Percentiles rank a stretch among this genome's conserved stretches.
Evolutionary conservation across 2,888 invertebrate genomes (phyloP).

Genomic region (Thyatira batis): DNA sequence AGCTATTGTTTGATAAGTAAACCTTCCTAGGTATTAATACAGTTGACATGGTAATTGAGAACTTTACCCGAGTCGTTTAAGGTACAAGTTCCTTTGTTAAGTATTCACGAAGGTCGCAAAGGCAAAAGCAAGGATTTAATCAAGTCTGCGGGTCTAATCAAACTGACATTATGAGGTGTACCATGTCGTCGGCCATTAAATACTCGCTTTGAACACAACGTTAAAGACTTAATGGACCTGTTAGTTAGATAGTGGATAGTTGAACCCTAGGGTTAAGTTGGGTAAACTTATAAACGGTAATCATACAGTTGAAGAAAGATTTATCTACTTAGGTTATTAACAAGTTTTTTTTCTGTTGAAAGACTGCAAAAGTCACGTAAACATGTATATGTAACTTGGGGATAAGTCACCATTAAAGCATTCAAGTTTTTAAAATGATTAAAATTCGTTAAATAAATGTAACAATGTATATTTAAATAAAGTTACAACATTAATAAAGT

Average conservation of each 20-base stretch:
- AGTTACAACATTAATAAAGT: slow-evolving; percentile 72
- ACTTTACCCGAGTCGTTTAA: background rate
- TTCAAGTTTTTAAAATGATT: too few relatives aligned
- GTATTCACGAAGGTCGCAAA: background rate
- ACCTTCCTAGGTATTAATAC: background rate
- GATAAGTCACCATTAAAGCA: too few relatives aligned
- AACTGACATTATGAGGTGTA: slow-evolving; percentile 44
- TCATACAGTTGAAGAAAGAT: too few relatives aligned
- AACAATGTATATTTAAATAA: background rate
- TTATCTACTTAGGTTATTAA: too few relatives aligned
- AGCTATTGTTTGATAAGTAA: background rate
- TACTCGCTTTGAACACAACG: slow-evolving; percentile 31
- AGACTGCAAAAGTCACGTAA: too few relatives aligned
- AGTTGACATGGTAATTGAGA: background rate
- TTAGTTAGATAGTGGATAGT: slow-evolving; percentile 1
- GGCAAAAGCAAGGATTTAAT: slow-evolving; percentile 36
- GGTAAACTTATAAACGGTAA: slow-evolving; percentile 8
- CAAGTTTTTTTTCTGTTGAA: too few relatives aligned
- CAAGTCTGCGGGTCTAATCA: slow-evolving; percentile 37
- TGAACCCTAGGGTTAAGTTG: background rate
- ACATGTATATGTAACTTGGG: too few relatives aligned
- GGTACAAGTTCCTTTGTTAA: slow-evolving; percentile 12
- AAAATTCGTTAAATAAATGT: background rate
- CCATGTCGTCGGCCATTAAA: slow-evolving; percentile 35
- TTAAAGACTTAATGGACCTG: slow-evolving; percentile 30